Evolutionary conservation across 1,140 invertebrate species (phyloP).

Genomic region (Yoshiicerus persimilis): DNA sequence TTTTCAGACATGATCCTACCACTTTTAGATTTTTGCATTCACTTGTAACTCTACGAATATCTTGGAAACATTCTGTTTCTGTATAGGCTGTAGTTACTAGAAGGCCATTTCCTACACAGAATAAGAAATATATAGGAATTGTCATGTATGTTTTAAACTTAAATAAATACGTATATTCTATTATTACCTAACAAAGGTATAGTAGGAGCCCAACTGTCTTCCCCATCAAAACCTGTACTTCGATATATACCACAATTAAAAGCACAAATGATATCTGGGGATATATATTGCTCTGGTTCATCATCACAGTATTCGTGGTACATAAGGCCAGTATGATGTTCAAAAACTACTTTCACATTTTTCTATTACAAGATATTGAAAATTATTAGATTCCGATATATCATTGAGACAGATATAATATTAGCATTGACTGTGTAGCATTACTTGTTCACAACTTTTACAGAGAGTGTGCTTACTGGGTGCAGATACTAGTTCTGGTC

Average conservation of each 20-base stretch:
- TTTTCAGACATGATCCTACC: not conserved
- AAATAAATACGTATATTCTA: not conserved
- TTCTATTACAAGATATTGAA: not conserved
- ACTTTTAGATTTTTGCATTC: not conserved
- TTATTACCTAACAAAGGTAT: conserved; percentile 56
- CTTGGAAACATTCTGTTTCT: conserved; percentile 25
- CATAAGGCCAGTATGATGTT: conserved; percentile 59
- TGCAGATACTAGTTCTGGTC: conserved; percentile 63
- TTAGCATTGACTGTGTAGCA: not conserved
- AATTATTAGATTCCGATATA: not conserved
- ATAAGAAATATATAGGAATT: not conserved
- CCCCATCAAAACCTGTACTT: conserved; percentile 61
- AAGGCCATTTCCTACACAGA: not conserved
- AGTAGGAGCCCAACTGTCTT: conserved; percentile 67
- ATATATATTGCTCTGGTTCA: conserved; percentile 54
- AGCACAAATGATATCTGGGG: conserved; percentile 61
- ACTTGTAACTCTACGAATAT: not conserved
- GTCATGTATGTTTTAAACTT: not conserved
- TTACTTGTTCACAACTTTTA: not conserved
- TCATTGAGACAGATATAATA: not conserved
- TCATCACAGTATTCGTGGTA: conserved; percentile 62
- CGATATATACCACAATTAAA: conserved; percentile 72
- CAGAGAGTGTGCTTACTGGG: conserved; percentile 50
- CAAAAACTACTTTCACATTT: conserved; percentile 51
- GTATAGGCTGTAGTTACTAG: conserved; percentile 30